These are phyloP conservation scores for Arremon brunneinucha DNA, from an alignment of 2,797 vertebrate species.

Conservation along the genomic window DNA sequence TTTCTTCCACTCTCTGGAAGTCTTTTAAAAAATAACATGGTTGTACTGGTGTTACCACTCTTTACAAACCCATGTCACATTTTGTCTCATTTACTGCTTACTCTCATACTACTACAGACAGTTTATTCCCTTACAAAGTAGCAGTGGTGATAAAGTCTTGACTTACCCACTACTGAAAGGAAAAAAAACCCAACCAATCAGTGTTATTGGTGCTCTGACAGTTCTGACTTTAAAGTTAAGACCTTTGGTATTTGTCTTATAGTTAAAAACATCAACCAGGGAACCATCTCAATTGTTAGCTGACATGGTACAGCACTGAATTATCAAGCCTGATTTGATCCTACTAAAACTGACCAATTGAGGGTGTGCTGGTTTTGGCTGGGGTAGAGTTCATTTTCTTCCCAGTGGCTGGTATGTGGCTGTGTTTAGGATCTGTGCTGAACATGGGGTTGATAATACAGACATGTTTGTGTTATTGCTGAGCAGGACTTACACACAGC, in stretches of 20 bases:
- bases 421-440: background rate
- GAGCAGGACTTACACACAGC: background rate
- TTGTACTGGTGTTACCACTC: background rate
- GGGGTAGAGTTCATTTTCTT: background rate
- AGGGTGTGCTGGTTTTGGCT: background rate
- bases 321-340: background rate
- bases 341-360: background rate
- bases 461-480: background rate
- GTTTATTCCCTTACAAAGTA: background rate
- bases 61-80: background rate
- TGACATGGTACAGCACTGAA: background rate
- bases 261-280: background rate
- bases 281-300: background rate
- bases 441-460: rapidly evolving
- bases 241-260: background rate
- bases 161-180: background rate
- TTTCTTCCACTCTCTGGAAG: background rate
- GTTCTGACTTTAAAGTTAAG: background rate
- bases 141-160: background rate
- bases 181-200: background rate
- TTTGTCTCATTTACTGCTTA: background rate
- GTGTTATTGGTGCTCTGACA: background rate
- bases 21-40: background rate
- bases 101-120: background rate
- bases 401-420: background rate